Evolutionary conservation across 2,797 vertebrate genomes (phyloP).

Genomic region (Cirrhinus molitorella): DNA sequence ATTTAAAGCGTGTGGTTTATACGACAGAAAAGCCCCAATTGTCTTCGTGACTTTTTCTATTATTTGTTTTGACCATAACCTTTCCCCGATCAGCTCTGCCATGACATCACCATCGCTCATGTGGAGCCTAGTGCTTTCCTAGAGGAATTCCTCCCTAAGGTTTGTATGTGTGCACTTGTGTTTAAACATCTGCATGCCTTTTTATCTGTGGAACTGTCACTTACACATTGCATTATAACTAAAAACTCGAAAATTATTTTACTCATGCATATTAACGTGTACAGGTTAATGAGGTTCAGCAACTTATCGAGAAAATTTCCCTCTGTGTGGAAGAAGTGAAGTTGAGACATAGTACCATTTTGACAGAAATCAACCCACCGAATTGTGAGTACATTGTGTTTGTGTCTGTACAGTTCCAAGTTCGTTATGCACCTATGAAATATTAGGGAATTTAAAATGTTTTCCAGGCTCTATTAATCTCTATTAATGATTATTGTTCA

Average conservation of each 20-base stretch:
- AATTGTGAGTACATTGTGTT: constrained; percentile 76
- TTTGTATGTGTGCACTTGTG: not conserved
- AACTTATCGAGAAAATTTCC: constrained; percentile 80
- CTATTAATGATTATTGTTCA: not conserved
- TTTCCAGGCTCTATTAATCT: not conserved
- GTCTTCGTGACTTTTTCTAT: not conserved
- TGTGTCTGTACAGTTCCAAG: not conserved
- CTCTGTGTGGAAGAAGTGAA: constrained; percentile 83
- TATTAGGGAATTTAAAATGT: not conserved
- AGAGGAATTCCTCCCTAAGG: constrained; percentile 32
- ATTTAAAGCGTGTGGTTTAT: not conserved
- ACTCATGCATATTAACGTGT: not conserved
- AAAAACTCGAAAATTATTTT: not conserved
- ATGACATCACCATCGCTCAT: not conserved
- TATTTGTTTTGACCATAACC: constrained; percentile 3
- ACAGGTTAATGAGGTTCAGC: constrained; percentile 87
- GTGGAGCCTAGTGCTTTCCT: constrained; percentile 20
- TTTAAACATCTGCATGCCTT: not conserved
- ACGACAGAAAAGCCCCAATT: not conserved
- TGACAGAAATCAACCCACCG: constrained; percentile 83
- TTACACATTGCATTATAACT: not conserved
- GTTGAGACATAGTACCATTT: constrained; percentile 83
- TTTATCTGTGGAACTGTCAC: not conserved
- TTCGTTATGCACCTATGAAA: not conserved
- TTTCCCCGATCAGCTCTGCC: not conserved